A percentile compares a stretch with the other conserved stretches of the same genome.
These are phyloP conservation scores for Neosalanx taihuensis DNA, from an alignment of 2,797 vertebrate species.

Conservation along the genomic window DNA sequence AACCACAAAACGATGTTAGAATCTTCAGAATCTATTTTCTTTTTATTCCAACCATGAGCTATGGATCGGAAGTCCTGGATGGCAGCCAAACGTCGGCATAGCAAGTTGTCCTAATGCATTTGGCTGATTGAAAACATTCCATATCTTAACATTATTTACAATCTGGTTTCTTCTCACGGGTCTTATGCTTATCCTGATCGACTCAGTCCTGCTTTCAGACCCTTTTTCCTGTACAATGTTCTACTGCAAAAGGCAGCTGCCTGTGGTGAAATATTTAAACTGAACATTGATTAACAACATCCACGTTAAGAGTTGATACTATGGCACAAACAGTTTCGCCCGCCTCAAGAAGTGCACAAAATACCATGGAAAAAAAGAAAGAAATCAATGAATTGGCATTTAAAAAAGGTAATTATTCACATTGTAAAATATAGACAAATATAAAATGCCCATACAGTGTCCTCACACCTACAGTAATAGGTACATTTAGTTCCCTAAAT, in stretches of 20 bases:
- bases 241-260: background rate
- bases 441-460: background rate
- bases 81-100: background rate
- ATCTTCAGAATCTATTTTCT: background rate
- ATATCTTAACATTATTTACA: constrained; percentile 20
- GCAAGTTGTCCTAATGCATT: background rate
- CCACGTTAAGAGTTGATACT: background rate
- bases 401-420: background rate
- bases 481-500: constrained; percentile 8
- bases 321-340: background rate
- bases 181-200: background rate
- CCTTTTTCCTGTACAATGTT: background rate
- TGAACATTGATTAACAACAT: constrained; percentile 1
- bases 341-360: constrained; percentile 13
- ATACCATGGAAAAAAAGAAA: background rate
- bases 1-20: background rate
- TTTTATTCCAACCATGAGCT: constrained; percentile 15
- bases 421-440: background rate
- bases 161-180: background rate
- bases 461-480: background rate
- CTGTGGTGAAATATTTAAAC: background rate
- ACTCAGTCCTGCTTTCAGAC: too few species aligned
- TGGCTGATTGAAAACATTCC: background rate
- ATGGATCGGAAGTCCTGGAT: background rate
- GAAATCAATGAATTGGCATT: background rate